Conservation (phyloP, 2,113 vertebrate genomes). For the Paraplagusia blochii region DNA sequence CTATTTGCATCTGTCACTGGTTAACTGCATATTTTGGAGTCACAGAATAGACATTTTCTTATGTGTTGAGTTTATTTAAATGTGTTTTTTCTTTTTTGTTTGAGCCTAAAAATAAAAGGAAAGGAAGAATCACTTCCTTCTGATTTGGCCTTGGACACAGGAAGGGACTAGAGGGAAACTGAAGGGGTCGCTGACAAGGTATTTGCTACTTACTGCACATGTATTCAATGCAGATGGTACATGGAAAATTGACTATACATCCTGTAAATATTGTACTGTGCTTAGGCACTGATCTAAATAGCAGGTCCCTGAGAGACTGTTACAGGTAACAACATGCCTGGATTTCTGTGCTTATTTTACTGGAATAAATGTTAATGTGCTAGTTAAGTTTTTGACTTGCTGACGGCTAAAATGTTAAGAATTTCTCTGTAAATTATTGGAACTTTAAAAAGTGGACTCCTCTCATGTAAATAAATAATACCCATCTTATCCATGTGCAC, state of each 20-base stretch:
- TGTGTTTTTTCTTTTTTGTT: neutral
- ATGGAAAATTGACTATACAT: neutral
- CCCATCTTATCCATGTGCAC: no score
- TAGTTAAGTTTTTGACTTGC: no score
- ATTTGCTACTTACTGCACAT: constrained; percentile 2
- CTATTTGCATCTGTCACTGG: neutral
- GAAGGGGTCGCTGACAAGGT: constrained; percentile 1
- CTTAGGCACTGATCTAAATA: neutral
- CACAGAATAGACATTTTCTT: neutral
- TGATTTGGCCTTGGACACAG: neutral
- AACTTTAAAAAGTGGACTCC: no score
- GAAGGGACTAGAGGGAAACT: constrained; percentile 9
- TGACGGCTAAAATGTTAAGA: no score
- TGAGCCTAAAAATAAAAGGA: neutral
- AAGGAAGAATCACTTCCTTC: neutral
- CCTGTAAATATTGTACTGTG: neutral
- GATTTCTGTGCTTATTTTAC: no score
- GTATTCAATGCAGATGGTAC: neutral
- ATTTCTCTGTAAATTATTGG: no score
- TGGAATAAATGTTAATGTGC: no score
- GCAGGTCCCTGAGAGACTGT: neutral
- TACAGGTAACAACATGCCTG: constrained; percentile 17
- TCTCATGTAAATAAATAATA: no score
- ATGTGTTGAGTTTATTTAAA: constrained; percentile 2
- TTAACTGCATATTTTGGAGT: neutral